Evolutionary conservation across 1,140 invertebrate species (phyloP).

Genomic region (Andricus grossulariae): DNA sequence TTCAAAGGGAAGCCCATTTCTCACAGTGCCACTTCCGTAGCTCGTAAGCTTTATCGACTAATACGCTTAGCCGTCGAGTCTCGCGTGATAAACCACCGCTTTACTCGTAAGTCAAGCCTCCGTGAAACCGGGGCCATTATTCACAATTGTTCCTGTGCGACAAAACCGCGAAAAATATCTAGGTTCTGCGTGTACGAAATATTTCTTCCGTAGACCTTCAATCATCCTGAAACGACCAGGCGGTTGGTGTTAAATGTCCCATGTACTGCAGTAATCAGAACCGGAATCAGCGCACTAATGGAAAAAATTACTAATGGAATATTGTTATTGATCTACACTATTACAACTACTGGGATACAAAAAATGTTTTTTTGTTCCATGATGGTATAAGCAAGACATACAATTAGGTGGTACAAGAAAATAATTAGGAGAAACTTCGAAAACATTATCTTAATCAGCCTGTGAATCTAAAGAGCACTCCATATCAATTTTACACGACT

Average conservation of each 20-base stretch:
- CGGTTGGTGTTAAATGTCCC: background rate
- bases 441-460: too few relatives aligned
- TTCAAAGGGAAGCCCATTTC: slow-evolving; percentile 53
- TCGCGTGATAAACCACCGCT: slow-evolving; percentile 58
- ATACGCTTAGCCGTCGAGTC: slow-evolving; percentile 45
- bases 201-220: slow-evolving; percentile 21
- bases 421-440: too few relatives aligned
- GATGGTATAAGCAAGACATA: too few relatives aligned
- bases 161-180: slow-evolving; percentile 8
- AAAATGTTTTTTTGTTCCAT: too few relatives aligned
- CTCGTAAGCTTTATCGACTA: slow-evolving; percentile 58
- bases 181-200: slow-evolving; percentile 19
- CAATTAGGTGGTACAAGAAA: too few relatives aligned
- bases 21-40: slow-evolving; percentile 56
- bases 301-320: background rate
- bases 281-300: background rate
- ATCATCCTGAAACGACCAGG: slow-evolving; percentile 20
- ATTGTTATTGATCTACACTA: too few relatives aligned
- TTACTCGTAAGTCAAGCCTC: slow-evolving; percentile 58
- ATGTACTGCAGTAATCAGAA: background rate
- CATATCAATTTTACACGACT: too few relatives aligned
- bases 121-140: slow-evolving; percentile 55
- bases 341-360: too few relatives aligned
- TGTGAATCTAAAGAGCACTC: too few relatives aligned
- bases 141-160: slow-evolving; percentile 35